Evolutionary conservation across 2,888 invertebrate species (phyloP), one percentile per base, ranked within the genome.

Genomic region (Monoplex corrugatus): DNA sequence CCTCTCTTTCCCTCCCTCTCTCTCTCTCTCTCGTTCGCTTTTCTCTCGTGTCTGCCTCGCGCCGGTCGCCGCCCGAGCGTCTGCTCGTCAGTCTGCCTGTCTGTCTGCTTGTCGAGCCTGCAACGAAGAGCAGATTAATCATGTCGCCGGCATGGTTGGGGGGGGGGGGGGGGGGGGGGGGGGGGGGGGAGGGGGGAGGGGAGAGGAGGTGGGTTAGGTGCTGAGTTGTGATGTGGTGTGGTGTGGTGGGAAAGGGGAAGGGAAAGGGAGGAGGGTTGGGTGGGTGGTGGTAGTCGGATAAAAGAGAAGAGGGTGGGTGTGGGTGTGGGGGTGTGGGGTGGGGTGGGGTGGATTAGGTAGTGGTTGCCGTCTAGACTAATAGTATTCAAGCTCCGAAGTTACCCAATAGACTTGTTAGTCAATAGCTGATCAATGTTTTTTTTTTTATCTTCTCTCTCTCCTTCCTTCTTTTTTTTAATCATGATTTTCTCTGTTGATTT

Each of bases 51-150:
- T 43, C 40, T 43, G 2, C 10, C 57, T 32, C 10, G 32, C 75
- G 28, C 23, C n/a, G 6, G 28, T 23, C n/a, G 6, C 78, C 35
- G 35, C 13, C 78, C 13, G 35, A 8, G 28, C n/a, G 68, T 68
- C 68, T 68, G 68, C 68, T n/a, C 35, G 35, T 75, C 75, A 35
- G 32, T 75, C 75, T 35, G 32, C 75, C 75, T 75, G 35, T 32
- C 35, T 75, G 35, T 10, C 35, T 35, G 75, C 35, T 19, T 19
- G 10, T 23, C 28, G 68, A 19, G 80, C 43, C 50, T 40, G 68
- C 75, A 78, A 75, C 32, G 44, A 87, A 50, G 35, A 28, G 35
- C 38, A 87, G 72, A 87, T 50, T 72, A 78, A 50, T 87, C 78
- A 50, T 50, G 40, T 87, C 32, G 35, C 50, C 50, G 45, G 43